Percentiles rank a stretch among this genome's conserved stretches.
Conservation (phyloP, 1,140 invertebrate genomes). For the Nasonia giraulti region DNA sequence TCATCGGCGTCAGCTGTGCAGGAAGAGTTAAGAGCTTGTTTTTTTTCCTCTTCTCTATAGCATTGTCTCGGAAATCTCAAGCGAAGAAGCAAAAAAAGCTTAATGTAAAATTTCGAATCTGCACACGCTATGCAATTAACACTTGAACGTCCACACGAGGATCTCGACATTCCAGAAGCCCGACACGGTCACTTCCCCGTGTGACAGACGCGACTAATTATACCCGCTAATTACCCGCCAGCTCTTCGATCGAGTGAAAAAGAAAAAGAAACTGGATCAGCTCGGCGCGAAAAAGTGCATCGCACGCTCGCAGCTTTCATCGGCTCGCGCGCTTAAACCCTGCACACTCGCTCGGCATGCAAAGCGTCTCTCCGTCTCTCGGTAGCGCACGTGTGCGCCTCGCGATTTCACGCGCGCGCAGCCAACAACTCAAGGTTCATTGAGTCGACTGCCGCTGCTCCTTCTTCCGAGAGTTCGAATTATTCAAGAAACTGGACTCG, state of each 20-base stretch:
- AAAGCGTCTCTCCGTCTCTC: background rate
- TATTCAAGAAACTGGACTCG: conserved; percentile 35
- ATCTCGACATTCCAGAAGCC: background rate
- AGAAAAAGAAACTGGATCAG: background rate
- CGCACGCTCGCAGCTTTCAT: background rate
- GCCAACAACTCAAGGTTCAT: background rate
- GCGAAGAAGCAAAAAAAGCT: too few species aligned
- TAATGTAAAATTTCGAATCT: too few species aligned
- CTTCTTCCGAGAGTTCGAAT: conserved; percentile 12
- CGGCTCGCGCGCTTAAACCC: too few species aligned
- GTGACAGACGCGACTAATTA: background rate
- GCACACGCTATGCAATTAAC: too few species aligned
- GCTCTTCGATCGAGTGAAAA: background rate
- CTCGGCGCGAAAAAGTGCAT: background rate
- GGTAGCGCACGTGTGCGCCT: background rate
- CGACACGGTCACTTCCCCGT: background rate
- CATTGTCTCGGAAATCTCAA: background rate
- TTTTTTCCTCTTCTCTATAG: background rate
- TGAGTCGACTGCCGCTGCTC: background rate
- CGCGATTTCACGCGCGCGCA: background rate
- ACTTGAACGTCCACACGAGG: background rate
- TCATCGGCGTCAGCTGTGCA: background rate
- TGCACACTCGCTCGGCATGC: background rate
- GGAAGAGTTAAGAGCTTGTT: conserved; percentile 10
- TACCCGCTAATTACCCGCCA: background rate